Conservation (phyloP, 1,140 invertebrate genomes). For the Drosophila persimilis region DNA sequence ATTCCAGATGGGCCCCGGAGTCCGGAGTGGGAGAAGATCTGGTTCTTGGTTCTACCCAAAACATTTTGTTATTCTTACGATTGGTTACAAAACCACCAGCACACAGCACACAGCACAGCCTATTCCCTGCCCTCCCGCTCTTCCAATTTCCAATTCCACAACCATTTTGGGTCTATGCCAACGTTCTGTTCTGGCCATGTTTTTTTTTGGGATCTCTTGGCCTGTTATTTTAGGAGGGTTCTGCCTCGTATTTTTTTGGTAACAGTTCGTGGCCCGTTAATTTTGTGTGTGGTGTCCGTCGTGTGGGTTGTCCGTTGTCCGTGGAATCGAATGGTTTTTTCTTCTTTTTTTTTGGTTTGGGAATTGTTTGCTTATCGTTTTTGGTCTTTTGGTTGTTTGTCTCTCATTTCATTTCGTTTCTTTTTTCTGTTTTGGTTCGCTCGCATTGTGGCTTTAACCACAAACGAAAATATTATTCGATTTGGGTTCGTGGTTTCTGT, state of each 20-base stretch:
- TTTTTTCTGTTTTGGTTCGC: conserved; percentile 54
- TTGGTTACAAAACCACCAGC: conserved; percentile 70
- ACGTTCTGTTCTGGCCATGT: conserved; percentile 65
- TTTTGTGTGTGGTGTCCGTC: conserved; percentile 26
- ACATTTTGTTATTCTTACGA: conserved; percentile 73
- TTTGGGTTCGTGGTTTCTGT: conserved; percentile 41
- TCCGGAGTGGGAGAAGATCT: conserved; percentile 35
- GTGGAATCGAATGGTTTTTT: no score
- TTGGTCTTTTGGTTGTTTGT: conserved; percentile 67
- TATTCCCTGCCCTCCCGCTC: conserved; percentile 8
- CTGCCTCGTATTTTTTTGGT: conserved; percentile 62
- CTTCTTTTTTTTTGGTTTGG: neutral
- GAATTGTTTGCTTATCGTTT: conserved; percentile 73
- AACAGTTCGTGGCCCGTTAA: conserved; percentile 67
- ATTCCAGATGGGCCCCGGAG: conserved; percentile 42
- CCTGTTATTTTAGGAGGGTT: conserved; percentile 77
- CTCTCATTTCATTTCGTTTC: conserved; percentile 32
- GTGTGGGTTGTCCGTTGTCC: conserved; percentile 41
- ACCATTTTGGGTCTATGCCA: conserved; percentile 59
- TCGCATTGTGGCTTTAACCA: conserved; percentile 62
- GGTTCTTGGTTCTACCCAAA: conserved; percentile 21
- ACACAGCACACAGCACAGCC: neutral
- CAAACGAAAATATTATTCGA: conserved; percentile 80
- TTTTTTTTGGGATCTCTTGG: conserved; percentile 56
- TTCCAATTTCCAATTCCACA: conserved; percentile 39